These are phyloP conservation scores for Sabatieria punctata DNA, from an alignment of 2,888 invertebrate genomes.

Conservation along the genomic window DNA sequence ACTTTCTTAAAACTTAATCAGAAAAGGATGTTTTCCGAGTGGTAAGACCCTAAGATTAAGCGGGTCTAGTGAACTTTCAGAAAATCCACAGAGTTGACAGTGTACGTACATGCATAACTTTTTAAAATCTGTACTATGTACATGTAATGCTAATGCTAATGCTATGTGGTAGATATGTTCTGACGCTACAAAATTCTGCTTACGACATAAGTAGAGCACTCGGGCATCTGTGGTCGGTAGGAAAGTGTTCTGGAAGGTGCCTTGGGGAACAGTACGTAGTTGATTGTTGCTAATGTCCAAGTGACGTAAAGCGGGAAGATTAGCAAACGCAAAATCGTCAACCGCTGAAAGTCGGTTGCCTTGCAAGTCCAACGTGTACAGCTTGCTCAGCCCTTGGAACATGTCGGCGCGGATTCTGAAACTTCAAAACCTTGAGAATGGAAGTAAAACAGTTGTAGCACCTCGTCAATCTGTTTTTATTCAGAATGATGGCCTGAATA, in stretches of 20 bases:
- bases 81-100: too few relatives aligned
- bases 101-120: too few relatives aligned
- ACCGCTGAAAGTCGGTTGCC: slow-evolving; percentile 26
- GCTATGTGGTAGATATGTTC: too few relatives aligned
- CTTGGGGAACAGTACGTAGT: slow-evolving; percentile 23
- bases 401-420: slow-evolving; percentile 26
- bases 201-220: slow-evolving; percentile 28
- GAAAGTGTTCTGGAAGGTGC: slow-evolving; percentile 24
- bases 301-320: slow-evolving; percentile 25
- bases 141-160: too few relatives aligned
- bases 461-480: slow-evolving; percentile 24
- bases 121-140: too few relatives aligned
- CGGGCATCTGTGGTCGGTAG: slow-evolving; percentile 24
- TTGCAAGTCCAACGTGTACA: slow-evolving; percentile 29
- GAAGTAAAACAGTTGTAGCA: not conserved
- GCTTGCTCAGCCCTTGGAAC: slow-evolving; percentile 25
- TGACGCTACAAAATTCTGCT: slow-evolving; percentile 6
- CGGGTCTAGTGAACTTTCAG: too few relatives aligned
- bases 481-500: slow-evolving; percentile 29
- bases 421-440: slow-evolving; percentile 1
- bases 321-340: slow-evolving; percentile 26
- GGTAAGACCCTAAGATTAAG: too few relatives aligned
- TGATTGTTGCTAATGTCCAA: slow-evolving; percentile 28
- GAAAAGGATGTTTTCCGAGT: too few relatives aligned
- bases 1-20: too few relatives aligned